Percentiles rank a stretch among this genome's conserved stretches.
Conservation (phyloP, 1,140 invertebrate genomes). For the Globodera ellingtonae region DNA sequence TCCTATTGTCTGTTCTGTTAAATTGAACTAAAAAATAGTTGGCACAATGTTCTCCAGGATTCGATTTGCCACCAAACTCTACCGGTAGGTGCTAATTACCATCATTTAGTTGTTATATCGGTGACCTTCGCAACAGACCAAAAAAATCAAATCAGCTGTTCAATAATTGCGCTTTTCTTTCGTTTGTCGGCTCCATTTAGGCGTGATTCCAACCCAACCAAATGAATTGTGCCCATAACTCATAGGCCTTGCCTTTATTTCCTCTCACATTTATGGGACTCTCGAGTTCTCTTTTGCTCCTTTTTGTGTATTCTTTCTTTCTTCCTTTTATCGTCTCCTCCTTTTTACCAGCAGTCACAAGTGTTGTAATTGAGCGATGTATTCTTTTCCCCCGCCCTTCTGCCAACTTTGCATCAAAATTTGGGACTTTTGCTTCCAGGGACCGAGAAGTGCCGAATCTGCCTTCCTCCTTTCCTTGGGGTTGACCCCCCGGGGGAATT, state of each 20-base stretch:
- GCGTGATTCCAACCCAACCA: background rate
- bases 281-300: background rate
- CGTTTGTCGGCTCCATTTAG: background rate
- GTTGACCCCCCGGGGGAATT: constrained; percentile 1
- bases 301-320: background rate
- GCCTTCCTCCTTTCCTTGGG: background rate
- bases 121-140: too few relatives aligned
- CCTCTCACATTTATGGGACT: background rate
- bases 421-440: background rate
- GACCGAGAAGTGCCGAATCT: background rate
- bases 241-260: background rate
- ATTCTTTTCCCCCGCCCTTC: background rate
- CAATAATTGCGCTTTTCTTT: background rate
- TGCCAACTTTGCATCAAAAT: background rate
- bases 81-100: constrained; percentile 38
- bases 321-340: constrained; percentile 2
- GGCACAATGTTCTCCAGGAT: constrained; percentile 49
- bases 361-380: constrained; percentile 11
- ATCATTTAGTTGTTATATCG: constrained; percentile 15
- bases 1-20: background rate
- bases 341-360: constrained; percentile 1
- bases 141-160: too few relatives aligned
- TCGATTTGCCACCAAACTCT: constrained; percentile 45
- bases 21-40: background rate
- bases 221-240: constrained; percentile 4